Evolutionary conservation across 2,113 vertebrate species (phyloP).

Genomic region (Calonectris borealis): DNA sequence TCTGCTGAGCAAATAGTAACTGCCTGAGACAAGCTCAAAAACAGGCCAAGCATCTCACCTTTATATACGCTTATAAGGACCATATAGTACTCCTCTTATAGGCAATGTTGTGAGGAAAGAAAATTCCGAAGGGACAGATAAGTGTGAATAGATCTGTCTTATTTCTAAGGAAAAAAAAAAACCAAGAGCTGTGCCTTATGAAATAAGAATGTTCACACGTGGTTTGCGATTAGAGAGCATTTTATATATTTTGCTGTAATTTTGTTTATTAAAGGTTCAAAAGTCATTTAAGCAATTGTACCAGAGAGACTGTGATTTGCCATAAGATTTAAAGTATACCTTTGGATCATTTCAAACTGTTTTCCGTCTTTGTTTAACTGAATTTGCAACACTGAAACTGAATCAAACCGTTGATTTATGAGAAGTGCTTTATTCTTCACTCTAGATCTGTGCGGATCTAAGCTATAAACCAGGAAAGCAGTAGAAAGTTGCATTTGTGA

Average conservation of each 20-base stretch:
- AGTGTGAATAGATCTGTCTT: neutral
- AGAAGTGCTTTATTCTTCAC: slow-evolving; percentile 2
- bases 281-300: neutral
- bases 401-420: neutral
- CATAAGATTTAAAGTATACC: neutral
- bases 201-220: neutral
- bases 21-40: neutral
- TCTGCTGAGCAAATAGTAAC: neutral
- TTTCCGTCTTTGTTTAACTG: neutral
- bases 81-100: neutral
- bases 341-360: neutral
- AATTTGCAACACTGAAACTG: neutral
- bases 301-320: neutral
- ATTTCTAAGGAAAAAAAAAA: neutral
- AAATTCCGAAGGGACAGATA: neutral
- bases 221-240: neutral
- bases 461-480: slow-evolving; percentile 62
- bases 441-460: slow-evolving; percentile 48
- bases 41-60: neutral
- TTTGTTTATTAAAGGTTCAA: neutral
- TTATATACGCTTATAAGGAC: neutral
- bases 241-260: neutral
- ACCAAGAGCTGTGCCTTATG: neutral
- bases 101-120: neutral
- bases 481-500: slow-evolving; percentile 48